phyloP scores from a whole-genome alignment of 2,113 vertebrate genomes.

The Elaphurus davidianus region DNA sequence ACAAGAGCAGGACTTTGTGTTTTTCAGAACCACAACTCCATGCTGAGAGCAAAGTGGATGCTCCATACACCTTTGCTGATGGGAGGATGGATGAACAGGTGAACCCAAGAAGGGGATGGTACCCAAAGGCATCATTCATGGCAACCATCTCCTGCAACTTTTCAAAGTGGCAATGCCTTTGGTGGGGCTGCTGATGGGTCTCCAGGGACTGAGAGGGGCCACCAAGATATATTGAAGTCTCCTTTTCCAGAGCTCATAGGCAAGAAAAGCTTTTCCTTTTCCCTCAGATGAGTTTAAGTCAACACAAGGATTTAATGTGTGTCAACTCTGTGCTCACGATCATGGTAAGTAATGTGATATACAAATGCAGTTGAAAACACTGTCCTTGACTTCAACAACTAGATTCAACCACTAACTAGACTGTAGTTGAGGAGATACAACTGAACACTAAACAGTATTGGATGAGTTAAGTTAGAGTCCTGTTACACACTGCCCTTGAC shows the following conservation, averaged over 20 bases:
- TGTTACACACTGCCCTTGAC: neutral
- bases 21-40: neutral
- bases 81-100: neutral
- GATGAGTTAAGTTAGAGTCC: neutral
- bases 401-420: neutral
- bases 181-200: neutral
- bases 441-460: neutral
- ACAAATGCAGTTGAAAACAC: neutral
- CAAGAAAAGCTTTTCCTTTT: neutral
- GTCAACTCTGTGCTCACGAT: neutral
- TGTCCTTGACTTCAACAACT: neutral
- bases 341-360: neutral
- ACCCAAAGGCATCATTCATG: neutral
- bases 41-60: neutral
- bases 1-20: accelerated
- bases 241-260: neutral
- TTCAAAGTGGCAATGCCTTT: neutral
- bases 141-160: neutral
- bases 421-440: neutral
- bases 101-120: accelerated
- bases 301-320: neutral
- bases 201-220: neutral
- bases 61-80: accelerated
- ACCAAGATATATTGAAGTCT: accelerated
- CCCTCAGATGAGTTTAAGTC: neutral